Evolutionary conservation across 1,140 invertebrate species (phyloP).

Genomic region (Drosophila guanche): DNA sequence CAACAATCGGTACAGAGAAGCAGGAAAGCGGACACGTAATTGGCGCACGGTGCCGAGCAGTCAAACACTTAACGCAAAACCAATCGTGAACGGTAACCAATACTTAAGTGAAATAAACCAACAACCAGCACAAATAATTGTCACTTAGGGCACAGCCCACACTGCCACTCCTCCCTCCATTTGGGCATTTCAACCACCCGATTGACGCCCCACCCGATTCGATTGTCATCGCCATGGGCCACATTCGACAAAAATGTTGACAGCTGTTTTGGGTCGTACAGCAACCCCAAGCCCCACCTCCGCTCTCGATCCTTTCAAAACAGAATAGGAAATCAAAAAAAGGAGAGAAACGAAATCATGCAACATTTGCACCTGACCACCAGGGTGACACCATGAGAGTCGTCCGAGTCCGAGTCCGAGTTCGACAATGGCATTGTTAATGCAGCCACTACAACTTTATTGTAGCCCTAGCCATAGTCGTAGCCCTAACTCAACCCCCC

Average conservation of each 20-base stretch:
- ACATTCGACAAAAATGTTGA: slow-evolving; percentile 53
- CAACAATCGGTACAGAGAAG: too few species aligned
- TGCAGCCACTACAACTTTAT: slow-evolving; percentile 66
- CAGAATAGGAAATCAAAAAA: neutral
- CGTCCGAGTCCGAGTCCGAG: too few species aligned
- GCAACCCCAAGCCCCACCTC: neutral
- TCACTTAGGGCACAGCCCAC: slow-evolving; percentile 27
- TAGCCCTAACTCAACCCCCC: slow-evolving; percentile 10
- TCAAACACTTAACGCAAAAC: neutral
- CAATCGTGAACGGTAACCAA: slow-evolving; percentile 41
- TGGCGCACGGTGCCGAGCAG: neutral
- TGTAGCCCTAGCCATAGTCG: slow-evolving; percentile 14
- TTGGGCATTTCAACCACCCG: neutral
- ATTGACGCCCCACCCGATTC: slow-evolving; percentile 45
- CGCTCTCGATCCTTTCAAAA: slow-evolving; percentile 35
- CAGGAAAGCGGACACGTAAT: too few species aligned
- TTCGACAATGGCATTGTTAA: slow-evolving; percentile 61
- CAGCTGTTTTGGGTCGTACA: slow-evolving; percentile 60
- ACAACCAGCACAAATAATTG: slow-evolving; percentile 41
- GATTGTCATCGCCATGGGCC: slow-evolving; percentile 46
- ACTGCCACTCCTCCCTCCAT: too few species aligned
- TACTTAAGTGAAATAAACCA: slow-evolving; percentile 30
- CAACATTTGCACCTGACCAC: slow-evolving; percentile 72
- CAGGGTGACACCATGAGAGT: slow-evolving; percentile 12
- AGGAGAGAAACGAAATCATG: slow-evolving; percentile 25